Base-by-base conservation (phyloP, 2,113 vertebrate genomes). In the Etia nguti region DNA sequence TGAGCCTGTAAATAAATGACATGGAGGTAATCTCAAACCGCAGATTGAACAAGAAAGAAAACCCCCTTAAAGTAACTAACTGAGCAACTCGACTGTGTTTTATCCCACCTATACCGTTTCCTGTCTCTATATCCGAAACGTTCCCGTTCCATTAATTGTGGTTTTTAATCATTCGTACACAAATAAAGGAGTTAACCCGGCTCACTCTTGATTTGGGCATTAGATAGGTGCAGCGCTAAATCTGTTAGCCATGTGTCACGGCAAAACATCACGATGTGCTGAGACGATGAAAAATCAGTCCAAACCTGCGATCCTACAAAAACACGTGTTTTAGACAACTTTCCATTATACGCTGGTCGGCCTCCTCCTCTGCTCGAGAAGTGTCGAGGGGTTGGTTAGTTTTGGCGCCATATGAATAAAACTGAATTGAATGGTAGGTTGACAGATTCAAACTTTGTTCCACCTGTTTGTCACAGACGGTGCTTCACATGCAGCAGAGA, bases 341-440 rank as follows among this genome's bases (percentile, higher is more conserved):
- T 56, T 2, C 22, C 4, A 24, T 56, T 24, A 24, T 13, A 56
- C 4, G 4, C 6, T 6, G 9, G 57, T 34, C 5, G 18, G 59
- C 59, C 59, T 29, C 29, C 29, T 29, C 3, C 29, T n/a, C 59
- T 20, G 59, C 10, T 62, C 18, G 6, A 20, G 31, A 3, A n/a
- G 31, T 24, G 54, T 24, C 10, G 59, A 4, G 8, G 8, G 29
- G 9, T 60, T 2, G 4, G 7, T 29, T 59, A 29, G 13, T 29
- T 59, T 59, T 29, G 56, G 56, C 4, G 56, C 56, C 24, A 16
- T 31, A 6, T 60, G 15, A 60, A 34, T 1, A 0, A 60, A 60
- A 34, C 0, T 34, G 29, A 60, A 20, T 0, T 6, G 57, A 34
- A 60, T 6, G 57, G 57, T 5, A 4, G 29, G 29, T 31, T 18